Conservation (phyloP, 2,888 invertebrate genomes). For the Meghimatium bilineatum region DNA sequence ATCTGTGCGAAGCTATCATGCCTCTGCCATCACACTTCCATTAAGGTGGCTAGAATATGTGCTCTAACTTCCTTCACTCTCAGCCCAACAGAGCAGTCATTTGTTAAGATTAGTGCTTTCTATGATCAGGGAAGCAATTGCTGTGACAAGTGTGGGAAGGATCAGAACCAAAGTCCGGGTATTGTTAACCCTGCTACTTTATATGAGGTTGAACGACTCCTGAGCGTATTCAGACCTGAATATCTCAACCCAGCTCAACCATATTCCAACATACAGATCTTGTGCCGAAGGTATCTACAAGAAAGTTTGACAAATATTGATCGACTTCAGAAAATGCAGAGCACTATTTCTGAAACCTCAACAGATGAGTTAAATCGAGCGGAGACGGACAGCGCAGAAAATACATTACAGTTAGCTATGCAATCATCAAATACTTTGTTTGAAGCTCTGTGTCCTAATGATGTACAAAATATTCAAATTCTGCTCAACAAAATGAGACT, state of each 20-base stretch:
- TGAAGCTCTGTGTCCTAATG: conserved; percentile 30
- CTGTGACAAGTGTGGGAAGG: conserved; percentile 49
- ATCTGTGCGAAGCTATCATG: conserved; percentile 65
- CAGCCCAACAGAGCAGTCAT: conserved; percentile 58
- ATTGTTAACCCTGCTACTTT: conserved; percentile 66
- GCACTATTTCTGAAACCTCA: not conserved
- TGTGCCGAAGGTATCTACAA: conserved; percentile 61
- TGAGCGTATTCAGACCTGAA: conserved; percentile 66
- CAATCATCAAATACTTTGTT: not conserved
- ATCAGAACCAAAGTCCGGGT: conserved; percentile 50
- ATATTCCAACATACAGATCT: conserved; percentile 60
- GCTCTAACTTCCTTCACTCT: conserved; percentile 68
- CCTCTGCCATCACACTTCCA: conserved; percentile 63
- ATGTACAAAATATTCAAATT: conserved; percentile 23
- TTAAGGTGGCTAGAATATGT: conserved; percentile 63
- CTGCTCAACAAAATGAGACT: conserved; percentile 34
- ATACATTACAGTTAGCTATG: not conserved
- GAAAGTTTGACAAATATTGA: conserved; percentile 49
- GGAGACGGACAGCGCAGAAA: conserved; percentile 8
- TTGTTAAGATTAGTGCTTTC: conserved; percentile 58
- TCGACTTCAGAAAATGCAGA: not conserved
- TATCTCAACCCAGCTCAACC: conserved; percentile 65
- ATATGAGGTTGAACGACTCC: conserved; percentile 68
- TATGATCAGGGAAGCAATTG: conserved; percentile 57
- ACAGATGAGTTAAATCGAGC: not conserved